phyloP scores from a whole-genome alignment of 2,888 invertebrate species.

The Anoncus sp. region DNA sequence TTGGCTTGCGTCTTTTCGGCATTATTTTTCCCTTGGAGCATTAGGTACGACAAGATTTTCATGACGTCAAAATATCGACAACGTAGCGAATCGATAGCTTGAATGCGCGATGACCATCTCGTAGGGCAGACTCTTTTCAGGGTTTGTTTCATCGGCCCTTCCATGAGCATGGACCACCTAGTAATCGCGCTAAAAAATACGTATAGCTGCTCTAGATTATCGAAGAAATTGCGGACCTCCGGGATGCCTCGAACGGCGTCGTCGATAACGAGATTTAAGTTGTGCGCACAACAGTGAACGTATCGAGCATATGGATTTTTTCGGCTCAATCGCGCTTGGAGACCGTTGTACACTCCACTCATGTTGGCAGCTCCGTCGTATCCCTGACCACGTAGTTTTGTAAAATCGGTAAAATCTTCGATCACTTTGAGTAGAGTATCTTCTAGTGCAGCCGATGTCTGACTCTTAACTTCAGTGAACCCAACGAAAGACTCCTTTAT shows the following conservation, averaged over 20 bases:
- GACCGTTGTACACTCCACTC: constrained; percentile 62
- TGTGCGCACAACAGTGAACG: constrained; percentile 59
- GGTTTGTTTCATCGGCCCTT: constrained; percentile 24
- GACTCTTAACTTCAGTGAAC: too few relatives aligned
- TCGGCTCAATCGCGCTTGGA: constrained; percentile 60
- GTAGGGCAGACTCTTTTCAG: constrained; percentile 57
- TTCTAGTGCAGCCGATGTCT: too few relatives aligned
- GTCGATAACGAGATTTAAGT: too few relatives aligned
- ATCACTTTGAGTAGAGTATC: too few relatives aligned
- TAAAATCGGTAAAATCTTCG: too few relatives aligned
- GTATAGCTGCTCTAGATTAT: constrained; percentile 49
- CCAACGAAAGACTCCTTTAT: constrained; percentile 54
- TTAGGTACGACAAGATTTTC: constrained; percentile 41
- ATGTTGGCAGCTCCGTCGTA: constrained; percentile 52
- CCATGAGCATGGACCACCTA: constrained; percentile 30
- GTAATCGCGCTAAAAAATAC: constrained; percentile 42
- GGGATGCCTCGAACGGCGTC: too few relatives aligned
- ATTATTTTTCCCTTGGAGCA: constrained; percentile 17
- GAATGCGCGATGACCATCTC: constrained; percentile 53
- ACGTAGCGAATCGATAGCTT: constrained; percentile 48
- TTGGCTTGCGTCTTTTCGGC: constrained; percentile 20
- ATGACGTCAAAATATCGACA: constrained; percentile 45
- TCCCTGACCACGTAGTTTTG: too few relatives aligned
- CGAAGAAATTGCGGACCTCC: constrained; percentile 37
- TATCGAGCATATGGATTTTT: constrained; percentile 51